phyloP scores from a whole-genome alignment of 2,888 invertebrate genomes.

The Asteroscopus sphinx region DNA sequence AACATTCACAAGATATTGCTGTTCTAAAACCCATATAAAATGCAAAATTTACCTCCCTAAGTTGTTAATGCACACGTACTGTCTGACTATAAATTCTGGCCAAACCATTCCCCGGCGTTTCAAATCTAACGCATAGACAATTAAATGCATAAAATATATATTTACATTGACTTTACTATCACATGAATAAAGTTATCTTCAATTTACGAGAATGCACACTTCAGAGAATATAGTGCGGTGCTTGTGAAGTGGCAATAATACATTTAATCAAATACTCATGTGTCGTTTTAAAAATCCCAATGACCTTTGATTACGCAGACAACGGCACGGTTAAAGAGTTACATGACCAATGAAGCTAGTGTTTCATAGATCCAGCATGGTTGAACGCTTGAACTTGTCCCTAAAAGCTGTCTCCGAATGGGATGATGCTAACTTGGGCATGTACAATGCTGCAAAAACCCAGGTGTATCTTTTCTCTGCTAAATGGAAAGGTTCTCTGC shows the following conservation, averaged over 20 bases:
- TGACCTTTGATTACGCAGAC: too few relatives aligned
- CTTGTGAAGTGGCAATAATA: conserved; percentile 29
- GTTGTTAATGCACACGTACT: conserved; percentile 27
- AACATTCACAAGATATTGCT: not conserved
- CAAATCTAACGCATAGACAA: conserved; percentile 54
- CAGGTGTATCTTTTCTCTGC: too few relatives aligned
- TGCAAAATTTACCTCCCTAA: conserved; percentile 26
- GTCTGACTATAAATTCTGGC: conserved; percentile 41
- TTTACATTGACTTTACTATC: conserved; percentile 56
- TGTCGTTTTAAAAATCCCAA: too few relatives aligned
- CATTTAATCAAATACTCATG: too few relatives aligned
- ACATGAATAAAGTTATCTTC: conserved; percentile 59
- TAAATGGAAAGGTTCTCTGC: too few relatives aligned
- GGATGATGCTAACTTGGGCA: too few relatives aligned
- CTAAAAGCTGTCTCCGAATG: too few relatives aligned
- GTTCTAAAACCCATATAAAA: conserved; percentile 33
- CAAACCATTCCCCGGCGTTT: conserved; percentile 41
- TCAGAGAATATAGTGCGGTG: conserved; percentile 15
- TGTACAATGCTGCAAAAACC: too few relatives aligned
- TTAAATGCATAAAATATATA: conserved; percentile 62
- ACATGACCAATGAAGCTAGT: too few relatives aligned
- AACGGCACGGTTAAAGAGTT: too few relatives aligned
- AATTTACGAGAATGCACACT: conserved; percentile 54
- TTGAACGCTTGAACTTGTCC: too few relatives aligned
- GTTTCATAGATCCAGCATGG: too few relatives aligned